These are phyloP conservation scores for Thereva unica DNA, from an alignment of 2,888 invertebrate species.

Conservation along the genomic window DNA sequence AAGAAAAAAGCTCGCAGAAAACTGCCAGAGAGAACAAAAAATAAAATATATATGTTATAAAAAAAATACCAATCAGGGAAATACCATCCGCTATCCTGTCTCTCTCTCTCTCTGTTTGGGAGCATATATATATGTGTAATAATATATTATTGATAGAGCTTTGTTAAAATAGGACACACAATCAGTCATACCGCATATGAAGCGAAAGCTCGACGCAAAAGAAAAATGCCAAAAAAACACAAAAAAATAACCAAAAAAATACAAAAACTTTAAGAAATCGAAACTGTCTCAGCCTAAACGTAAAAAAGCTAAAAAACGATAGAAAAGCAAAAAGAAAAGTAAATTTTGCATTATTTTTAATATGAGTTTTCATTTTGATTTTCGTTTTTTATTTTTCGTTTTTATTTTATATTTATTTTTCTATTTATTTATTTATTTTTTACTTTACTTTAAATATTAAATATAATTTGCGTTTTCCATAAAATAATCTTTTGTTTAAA, in stretches of 20 bases:
- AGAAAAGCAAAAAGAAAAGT: background rate
- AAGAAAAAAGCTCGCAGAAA: too few relatives aligned
- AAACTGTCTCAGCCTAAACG: conserved; percentile 61
- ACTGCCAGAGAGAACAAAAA: too few relatives aligned
- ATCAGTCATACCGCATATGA: conserved; percentile 39
- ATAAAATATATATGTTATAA: too few relatives aligned
- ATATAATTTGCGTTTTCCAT: conserved; percentile 29
- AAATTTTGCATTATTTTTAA: conserved; percentile 30
- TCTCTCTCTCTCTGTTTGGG: too few relatives aligned
- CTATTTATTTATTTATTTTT: conserved; percentile 24
- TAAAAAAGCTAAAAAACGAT: conserved; percentile 35
- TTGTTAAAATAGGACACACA: conserved; percentile 27
- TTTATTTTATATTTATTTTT: conserved; percentile 28
- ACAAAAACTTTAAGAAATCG: conserved; percentile 55
- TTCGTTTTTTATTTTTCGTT: conserved; percentile 15
- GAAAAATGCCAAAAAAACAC: conserved; percentile 44
- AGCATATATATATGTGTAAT: too few relatives aligned
- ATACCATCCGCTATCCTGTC: too few relatives aligned
- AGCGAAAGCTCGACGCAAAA: conserved; percentile 44
- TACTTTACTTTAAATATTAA: conserved; percentile 16
- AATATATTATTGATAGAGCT: too few relatives aligned
- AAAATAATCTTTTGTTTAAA: conserved; percentile 23
- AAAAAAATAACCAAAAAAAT: conserved; percentile 49
- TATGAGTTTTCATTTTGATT: conserved; percentile 32
- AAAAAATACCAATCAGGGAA: too few relatives aligned